Base-by-base conservation (phyloP, 2,797 vertebrate species). In the Sus cebifrons region DNA sequence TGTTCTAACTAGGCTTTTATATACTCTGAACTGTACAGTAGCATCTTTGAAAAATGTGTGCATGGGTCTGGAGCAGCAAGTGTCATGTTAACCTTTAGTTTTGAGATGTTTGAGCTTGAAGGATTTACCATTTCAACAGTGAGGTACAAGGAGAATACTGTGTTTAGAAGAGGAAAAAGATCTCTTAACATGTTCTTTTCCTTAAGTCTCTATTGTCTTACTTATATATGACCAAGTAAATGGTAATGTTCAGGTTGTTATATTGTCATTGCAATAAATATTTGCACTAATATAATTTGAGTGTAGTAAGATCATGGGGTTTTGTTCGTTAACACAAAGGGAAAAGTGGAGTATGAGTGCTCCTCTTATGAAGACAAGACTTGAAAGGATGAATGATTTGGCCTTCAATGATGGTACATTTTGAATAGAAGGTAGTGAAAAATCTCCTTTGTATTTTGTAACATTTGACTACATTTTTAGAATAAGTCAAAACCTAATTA, bases 351-450 rank as follows among this genome's bases (percentile, higher is more conserved):
- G 0, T 62, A 17, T 85, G 54, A 49, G 27, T 87, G 15, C 64
- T 21, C 15, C 4, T 84, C 15, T 90, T 67, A 40, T 49, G 56
- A 87, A 83, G 40, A 73, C 81, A 58, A 89, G 65, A 82, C 77
- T 27, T 27, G 15, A 82, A 84, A 89, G 17, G 16, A 36, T 85
- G 20, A 49, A 27, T n/a, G 44, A 60, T 88, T 94, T 81, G 44
- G 52, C 25, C 62, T 84, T 73, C 68, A 82, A 16, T 78, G 32
- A 62, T 18, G 15, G 14, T 62, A 64, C 4, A 17, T 65, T 96
- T 97, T 91, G n/a, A 95, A 73, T 74, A 62, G 29, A 95, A 68
- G 18, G 7, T 94, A 86, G 60, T 91, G 32, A 23, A 89, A 86
- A 92, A 92, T 94, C 40, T 56, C 36, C 13, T 89, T 78, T 68